These are phyloP conservation scores for Drosophila picticornis DNA, from an alignment of 2,888 invertebrate species.

Conservation along the genomic window DNA sequence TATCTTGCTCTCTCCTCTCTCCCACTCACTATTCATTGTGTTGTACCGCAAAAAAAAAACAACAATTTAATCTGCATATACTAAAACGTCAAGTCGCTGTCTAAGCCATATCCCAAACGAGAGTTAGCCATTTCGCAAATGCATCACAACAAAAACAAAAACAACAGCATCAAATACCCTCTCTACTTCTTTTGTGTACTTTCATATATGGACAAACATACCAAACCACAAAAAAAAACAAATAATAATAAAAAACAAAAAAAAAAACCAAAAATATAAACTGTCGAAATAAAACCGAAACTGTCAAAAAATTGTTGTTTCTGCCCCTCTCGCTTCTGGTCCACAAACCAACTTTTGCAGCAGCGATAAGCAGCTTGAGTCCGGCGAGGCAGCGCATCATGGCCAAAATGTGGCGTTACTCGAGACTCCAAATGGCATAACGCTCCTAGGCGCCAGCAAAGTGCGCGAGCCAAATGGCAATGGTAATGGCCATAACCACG, in stretches of 20 bases:
- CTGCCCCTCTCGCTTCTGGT: conserved; percentile 12
- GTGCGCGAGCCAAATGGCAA: conserved; percentile 47
- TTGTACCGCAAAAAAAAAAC: conserved; percentile 50
- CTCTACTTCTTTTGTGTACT: conserved; percentile 61
- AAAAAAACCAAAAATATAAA: conserved; percentile 19
- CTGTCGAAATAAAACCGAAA: conserved; percentile 56
- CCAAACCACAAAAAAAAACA: conserved; percentile 16
- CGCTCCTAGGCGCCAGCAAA: conserved; percentile 75
- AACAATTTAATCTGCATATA: conserved; percentile 61
- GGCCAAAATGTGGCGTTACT: conserved; percentile 83
- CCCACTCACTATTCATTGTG: conserved; percentile 48
- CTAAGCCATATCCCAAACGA: conserved; percentile 41
- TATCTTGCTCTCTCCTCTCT: conserved; percentile 29
- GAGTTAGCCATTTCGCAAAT: conserved; percentile 72
- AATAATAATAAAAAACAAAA: neutral
- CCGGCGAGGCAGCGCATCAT: conserved; percentile 64
- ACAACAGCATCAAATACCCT: conserved; percentile 18
- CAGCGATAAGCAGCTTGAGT: conserved; percentile 69
- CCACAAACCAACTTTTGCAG: conserved; percentile 24
- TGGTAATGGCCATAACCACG: conserved; percentile 48
- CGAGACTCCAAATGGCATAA: conserved; percentile 84
- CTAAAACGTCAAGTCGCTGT: conserved; percentile 69
- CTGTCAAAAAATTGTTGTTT: conserved; percentile 46
- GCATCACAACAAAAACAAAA: conserved; percentile 60
- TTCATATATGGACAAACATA: conserved; percentile 71